Conservation (phyloP, 2,113 vertebrate genomes). For the Ranitomeya imitator region DNA sequence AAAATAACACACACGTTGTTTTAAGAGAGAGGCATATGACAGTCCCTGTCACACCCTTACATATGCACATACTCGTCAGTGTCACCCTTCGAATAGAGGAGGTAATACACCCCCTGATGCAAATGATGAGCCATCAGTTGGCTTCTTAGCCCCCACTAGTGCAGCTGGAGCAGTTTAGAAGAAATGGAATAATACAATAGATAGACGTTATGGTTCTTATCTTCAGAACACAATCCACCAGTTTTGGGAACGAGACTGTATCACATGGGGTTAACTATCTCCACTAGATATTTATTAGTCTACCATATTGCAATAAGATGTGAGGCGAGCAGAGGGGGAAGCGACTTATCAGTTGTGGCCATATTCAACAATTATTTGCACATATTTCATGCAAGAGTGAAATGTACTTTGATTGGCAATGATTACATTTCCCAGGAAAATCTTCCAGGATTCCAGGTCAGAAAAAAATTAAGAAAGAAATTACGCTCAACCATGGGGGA, state of each 20-base stretch:
- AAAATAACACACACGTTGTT: too few relatives aligned
- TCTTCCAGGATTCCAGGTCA: neutral
- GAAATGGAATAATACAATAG: neutral
- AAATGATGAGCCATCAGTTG: neutral
- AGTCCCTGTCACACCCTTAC: too few relatives aligned
- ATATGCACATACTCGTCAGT: too few relatives aligned
- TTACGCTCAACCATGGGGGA: neutral
- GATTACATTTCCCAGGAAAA: constrained; percentile 30
- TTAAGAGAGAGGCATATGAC: too few relatives aligned
- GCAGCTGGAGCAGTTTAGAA: neutral
- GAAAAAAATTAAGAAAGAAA: constrained; percentile 3
- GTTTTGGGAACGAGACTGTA: neutral
- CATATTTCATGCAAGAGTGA: constrained; percentile 24
- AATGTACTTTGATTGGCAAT: constrained; percentile 29
- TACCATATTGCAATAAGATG: constrained; percentile 16
- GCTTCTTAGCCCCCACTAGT: neutral
- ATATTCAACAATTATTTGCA: neutral
- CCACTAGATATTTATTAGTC: neutral
- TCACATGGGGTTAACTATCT: neutral
- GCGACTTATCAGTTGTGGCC: constrained; percentile 3
- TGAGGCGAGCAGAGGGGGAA: neutral
- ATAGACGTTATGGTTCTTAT: neutral
- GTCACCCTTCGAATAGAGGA: too few relatives aligned
- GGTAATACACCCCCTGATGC: neutral
- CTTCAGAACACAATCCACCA: neutral